A percentile compares a stretch with the other conserved stretches of the same genome.
Conservation (phyloP, 2,797 vertebrate genomes). For the Zalophus californianus region DNA sequence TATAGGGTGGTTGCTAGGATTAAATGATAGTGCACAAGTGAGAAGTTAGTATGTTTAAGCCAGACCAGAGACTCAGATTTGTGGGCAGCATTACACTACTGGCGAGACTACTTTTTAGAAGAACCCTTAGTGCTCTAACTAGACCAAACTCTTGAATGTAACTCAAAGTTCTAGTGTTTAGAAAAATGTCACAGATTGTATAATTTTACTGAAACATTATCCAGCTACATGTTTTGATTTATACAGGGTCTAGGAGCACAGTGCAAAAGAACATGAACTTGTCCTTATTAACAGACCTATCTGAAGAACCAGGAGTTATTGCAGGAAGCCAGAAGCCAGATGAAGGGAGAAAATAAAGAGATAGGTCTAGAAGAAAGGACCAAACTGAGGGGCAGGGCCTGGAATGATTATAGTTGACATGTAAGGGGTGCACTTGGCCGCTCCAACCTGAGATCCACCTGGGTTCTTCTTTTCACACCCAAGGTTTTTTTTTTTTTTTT, state of each 20-base stretch:
- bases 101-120: background rate
- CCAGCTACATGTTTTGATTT: background rate
- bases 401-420: background rate
- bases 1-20: background rate
- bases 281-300: background rate
- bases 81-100: background rate
- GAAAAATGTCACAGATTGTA: background rate
- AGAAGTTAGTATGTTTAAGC: background rate
- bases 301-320: background rate
- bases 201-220: background rate
- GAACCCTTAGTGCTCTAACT: background rate
- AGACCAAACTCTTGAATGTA: background rate
- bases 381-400: background rate
- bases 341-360: background rate
- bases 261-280: background rate
- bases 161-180: background rate
- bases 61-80: background rate
- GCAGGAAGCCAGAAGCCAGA: background rate
- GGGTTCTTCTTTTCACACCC: background rate
- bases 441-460: background rate
- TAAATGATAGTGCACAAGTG: background rate
- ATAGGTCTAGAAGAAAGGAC: background rate
- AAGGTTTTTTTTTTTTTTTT: background rate
- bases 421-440: rapidly evolving
- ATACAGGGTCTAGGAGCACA: background rate